Percentiles rank a stretch among this genome's conserved stretches.
Conservation (phyloP, 2,113 vertebrate genomes). For the Poicephalus gulielmi region DNA sequence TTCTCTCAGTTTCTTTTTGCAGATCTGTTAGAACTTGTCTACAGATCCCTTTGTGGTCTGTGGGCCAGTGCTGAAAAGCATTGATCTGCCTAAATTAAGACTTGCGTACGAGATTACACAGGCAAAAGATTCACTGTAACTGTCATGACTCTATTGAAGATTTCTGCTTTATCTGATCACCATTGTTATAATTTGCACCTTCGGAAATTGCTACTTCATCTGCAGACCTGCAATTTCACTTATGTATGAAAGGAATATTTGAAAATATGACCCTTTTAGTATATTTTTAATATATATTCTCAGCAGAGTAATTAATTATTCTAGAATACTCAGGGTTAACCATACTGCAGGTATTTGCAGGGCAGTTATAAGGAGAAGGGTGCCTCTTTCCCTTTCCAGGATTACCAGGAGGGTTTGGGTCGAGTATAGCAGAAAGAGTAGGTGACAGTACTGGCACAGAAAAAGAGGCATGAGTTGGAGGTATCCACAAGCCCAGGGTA, state of each 20-base stretch:
- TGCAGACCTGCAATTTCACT: neutral
- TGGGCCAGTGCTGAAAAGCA: neutral
- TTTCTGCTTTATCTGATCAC: neutral
- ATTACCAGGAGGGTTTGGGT: neutral
- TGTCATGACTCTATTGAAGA: neutral
- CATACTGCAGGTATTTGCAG: neutral
- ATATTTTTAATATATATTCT: neutral
- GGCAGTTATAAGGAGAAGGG: neutral
- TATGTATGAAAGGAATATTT: neutral
- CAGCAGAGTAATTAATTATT: neutral
- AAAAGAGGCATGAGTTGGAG: neutral
- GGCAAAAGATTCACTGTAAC: neutral
- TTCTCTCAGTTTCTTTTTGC: neutral
- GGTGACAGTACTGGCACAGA: accelerated
- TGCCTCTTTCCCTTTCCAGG: neutral
- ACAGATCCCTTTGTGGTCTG: neutral
- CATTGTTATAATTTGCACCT: neutral
- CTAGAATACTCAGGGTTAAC: neutral
- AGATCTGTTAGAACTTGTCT: neutral
- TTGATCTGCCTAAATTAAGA: neutral
- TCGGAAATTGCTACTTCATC: neutral
- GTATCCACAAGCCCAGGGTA: neutral
- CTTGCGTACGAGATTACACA: neutral
- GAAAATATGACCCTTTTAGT: neutral
- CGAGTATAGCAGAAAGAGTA: neutral